Evolutionary conservation across 2,888 invertebrate species (phyloP).

Genomic region (Amorpha juglandis): DNA sequence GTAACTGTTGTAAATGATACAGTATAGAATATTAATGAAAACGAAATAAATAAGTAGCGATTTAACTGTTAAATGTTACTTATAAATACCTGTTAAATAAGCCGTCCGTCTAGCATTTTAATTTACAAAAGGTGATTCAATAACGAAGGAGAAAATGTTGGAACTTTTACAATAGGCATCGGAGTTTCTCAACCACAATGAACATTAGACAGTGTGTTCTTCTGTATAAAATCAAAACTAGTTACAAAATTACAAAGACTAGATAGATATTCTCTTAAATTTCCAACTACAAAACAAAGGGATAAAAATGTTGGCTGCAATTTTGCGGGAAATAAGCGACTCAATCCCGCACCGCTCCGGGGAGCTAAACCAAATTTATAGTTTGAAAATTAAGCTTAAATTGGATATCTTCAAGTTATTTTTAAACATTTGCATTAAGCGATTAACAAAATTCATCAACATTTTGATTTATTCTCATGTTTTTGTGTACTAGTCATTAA

Average conservation of each 20-base stretch:
- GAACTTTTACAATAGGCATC: constrained; percentile 49
- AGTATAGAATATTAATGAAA: background rate
- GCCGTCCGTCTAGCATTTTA: constrained; percentile 31
- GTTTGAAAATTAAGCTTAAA: constrained; percentile 81
- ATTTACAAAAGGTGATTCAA: constrained; percentile 39
- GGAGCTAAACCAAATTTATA: constrained; percentile 81
- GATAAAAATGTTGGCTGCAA: constrained; percentile 78
- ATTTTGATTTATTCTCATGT: constrained; percentile 7
- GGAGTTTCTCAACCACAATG: constrained; percentile 53
- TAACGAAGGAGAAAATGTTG: constrained; percentile 48
- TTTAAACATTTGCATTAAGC: constrained; percentile 73
- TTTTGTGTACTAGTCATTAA: background rate
- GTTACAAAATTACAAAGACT: constrained; percentile 69
- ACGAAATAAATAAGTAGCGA: background rate
- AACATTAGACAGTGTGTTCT: constrained; percentile 45
- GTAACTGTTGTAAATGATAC: background rate
- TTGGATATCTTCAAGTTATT: constrained; percentile 76
- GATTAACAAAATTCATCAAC: constrained; percentile 36
- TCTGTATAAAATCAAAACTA: constrained; percentile 64
- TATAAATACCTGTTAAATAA: background rate
- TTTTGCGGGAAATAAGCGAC: constrained; percentile 67
- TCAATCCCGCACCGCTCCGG: constrained; percentile 70
- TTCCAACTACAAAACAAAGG: constrained; percentile 72
- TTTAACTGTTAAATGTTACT: too few relatives aligned
- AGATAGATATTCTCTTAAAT: constrained; percentile 65